Conservation (phyloP, 2,113 vertebrate genomes). For the Ia io region DNA sequence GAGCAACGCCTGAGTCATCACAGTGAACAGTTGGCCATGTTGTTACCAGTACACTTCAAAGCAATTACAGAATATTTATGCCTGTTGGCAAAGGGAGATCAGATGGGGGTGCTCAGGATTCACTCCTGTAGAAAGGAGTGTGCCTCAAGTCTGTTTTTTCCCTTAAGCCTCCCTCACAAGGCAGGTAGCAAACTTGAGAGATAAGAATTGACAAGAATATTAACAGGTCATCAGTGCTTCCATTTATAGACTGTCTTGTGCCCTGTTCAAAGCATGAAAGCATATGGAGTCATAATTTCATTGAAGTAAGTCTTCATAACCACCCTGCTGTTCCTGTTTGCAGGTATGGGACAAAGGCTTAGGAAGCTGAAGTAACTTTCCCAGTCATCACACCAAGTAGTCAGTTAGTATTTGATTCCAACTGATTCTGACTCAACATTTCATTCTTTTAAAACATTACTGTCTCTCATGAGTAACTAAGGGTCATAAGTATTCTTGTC, state of each 20-base stretch:
- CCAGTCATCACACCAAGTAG: not conserved
- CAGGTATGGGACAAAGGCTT: not conserved
- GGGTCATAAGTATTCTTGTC: not conserved
- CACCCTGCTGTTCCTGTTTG: not conserved
- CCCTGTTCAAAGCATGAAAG: not conserved
- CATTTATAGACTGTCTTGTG: not conserved
- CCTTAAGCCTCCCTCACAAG: not conserved
- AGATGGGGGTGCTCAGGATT: not conserved
- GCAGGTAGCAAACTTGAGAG: not conserved
- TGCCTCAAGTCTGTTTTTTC: not conserved
- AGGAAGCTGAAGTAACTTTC: not conserved
- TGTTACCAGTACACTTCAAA: conserved; percentile 40
- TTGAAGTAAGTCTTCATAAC: not conserved
- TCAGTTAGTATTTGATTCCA: not conserved
- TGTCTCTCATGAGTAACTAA: not conserved
- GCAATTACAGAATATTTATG: conserved; percentile 50
- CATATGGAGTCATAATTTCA: not conserved
- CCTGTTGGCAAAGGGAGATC: conserved; percentile 15
- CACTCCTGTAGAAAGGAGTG: not conserved
- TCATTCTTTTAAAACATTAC: not conserved
- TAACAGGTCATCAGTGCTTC: not conserved
- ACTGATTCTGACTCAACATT: not conserved
- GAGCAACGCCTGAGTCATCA: conserved; percentile 47
- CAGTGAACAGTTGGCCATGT: conserved; percentile 58
- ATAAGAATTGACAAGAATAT: not conserved